Percentiles rank a stretch among this genome's conserved stretches.
These are phyloP conservation scores for Calliphora vomitoria DNA, from an alignment of 2,888 invertebrate genomes.

Conservation along the genomic window DNA sequence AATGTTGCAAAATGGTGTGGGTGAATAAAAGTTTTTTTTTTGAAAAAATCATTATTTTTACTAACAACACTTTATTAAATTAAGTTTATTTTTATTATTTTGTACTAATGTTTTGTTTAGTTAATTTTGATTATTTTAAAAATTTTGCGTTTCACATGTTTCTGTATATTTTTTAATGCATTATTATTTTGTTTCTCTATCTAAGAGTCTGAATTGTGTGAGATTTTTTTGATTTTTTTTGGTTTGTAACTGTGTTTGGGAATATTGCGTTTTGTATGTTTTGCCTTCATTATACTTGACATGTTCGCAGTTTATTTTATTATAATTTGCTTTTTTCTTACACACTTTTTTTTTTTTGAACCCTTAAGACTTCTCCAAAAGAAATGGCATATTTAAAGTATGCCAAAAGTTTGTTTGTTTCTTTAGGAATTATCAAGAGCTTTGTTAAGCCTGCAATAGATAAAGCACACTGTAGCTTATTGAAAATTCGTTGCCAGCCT, in stretches of 20 bases:
- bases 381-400: not conserved
- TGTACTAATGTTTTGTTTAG: not conserved
- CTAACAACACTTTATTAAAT: conserved; percentile 50
- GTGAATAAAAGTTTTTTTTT: conserved; percentile 77
- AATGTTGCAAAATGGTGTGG: conserved; percentile 82
- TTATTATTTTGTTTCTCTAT: not conserved
- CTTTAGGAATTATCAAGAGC: not conserved
- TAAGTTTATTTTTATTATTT: not conserved
- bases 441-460: not conserved
- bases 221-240: conserved; percentile 27
- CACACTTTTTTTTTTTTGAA: not conserved
- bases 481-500: conserved; percentile 18
- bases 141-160: conserved; percentile 4
- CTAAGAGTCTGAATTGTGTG: conserved; percentile 29
- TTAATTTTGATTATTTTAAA: not conserved
- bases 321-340: conserved; percentile 15
- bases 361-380: not conserved
- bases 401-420: not conserved
- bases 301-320: conserved; percentile 58
- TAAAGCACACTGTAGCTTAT: conserved; percentile 26
- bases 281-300: conserved; percentile 66
- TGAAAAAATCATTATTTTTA: conserved; percentile 43
- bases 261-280: conserved; percentile 47
- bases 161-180: not conserved
- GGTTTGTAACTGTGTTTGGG: conserved; percentile 16